These are phyloP conservation scores for Mantis religiosa DNA, from an alignment of 2,888 invertebrate genomes.

Conservation along the genomic window DNA sequence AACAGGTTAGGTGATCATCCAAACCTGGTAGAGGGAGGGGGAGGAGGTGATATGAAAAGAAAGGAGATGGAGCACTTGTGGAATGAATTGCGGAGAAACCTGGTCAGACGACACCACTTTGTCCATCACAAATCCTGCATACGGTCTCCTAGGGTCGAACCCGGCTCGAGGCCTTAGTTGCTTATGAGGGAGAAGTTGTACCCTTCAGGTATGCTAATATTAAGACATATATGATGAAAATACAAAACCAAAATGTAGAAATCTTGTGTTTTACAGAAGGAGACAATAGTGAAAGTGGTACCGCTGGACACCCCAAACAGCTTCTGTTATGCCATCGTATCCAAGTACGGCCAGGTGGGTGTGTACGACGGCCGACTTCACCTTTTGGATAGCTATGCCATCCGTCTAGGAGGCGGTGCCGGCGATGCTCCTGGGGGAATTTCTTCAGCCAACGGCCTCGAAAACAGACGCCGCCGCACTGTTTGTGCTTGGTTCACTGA, in stretches of 20 bases:
- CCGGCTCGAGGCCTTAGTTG: no score
- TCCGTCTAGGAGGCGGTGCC: neutral
- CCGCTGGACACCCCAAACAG: constrained; percentile 53
- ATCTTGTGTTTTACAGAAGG: constrained; percentile 47
- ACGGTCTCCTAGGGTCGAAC: no score
- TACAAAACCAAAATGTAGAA: neutral
- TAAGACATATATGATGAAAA: neutral
- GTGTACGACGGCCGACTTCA: constrained; percentile 55
- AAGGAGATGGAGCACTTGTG: no score
- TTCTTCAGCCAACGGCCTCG: neutral
- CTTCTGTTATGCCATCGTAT: constrained; percentile 58
- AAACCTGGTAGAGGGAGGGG: no score
- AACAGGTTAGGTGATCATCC: no score
- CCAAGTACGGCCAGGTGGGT: constrained; percentile 56
- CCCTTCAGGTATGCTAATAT: neutral
- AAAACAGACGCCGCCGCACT: neutral
- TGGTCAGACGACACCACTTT: no score
- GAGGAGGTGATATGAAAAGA: no score
- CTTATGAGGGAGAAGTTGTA: no score
- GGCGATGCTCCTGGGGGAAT: neutral
- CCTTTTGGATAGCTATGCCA: constrained; percentile 36
- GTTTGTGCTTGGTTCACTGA: constrained; percentile 55
- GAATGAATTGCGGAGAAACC: no score
- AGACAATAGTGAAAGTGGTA: constrained; percentile 56
- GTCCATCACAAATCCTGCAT: no score